Evolutionary conservation across 1,140 invertebrate genomes (phyloP).

Genomic region (Antheraea pernyi): DNA sequence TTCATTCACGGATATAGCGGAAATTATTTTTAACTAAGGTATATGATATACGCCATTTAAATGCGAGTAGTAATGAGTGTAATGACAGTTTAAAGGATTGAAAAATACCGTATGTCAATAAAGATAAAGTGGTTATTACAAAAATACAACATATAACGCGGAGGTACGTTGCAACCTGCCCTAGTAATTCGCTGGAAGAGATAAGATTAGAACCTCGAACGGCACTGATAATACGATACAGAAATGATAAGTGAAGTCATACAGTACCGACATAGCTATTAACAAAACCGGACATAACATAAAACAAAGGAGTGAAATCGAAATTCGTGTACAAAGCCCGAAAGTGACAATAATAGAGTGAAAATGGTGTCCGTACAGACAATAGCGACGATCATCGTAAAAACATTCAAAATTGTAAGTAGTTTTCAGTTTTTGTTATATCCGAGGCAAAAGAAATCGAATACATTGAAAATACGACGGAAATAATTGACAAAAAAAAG

Average conservation of each 20-base stretch:
- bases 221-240: slow-evolving; percentile 49
- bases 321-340: slow-evolving; percentile 11
- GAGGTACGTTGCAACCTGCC: slow-evolving; percentile 47
- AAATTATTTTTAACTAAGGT: background rate
- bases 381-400: slow-evolving; percentile 87
- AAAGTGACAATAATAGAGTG: slow-evolving; percentile 35
- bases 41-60: too few relatives aligned
- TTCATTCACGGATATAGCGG: background rate
- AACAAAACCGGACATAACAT: slow-evolving; percentile 46
- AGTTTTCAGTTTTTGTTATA: slow-evolving; percentile 21
- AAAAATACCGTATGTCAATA: background rate
- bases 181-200: slow-evolving; percentile 66
- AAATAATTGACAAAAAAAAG: background rate
- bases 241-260: slow-evolving; percentile 50
- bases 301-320: slow-evolving; percentile 34
- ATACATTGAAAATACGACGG: background rate
- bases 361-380: slow-evolving; percentile 88
- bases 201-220: slow-evolving; percentile 55
- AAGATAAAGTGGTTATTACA: background rate
- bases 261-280: slow-evolving; percentile 50
- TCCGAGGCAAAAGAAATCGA: background rate
- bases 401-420: slow-evolving; percentile 89
- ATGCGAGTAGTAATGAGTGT: too few relatives aligned
- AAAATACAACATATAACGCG: slow-evolving; percentile 3
- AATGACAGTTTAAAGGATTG: background rate